Conservation (phyloP, 2,888 invertebrate species). For the Lycocerus yunnanus region DNA sequence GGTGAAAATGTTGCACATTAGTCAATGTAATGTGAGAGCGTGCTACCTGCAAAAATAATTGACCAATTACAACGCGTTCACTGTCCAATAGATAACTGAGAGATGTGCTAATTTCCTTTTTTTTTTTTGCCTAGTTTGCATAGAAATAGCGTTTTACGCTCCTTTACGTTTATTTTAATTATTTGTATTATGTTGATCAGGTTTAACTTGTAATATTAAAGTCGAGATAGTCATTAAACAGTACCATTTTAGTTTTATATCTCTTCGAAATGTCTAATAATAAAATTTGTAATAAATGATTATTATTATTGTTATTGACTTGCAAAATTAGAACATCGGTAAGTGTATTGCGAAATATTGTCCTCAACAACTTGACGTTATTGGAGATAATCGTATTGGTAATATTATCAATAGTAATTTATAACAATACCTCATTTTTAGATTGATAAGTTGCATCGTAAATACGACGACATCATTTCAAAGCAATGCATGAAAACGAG, state of each 20-base stretch:
- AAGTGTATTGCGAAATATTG: not conserved
- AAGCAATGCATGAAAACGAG: no score
- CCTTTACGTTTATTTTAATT: not conserved
- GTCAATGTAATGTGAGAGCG: not conserved
- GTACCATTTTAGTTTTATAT: not conserved
- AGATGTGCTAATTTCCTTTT: not conserved
- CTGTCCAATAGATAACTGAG: not conserved
- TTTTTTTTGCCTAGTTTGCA: not conserved
- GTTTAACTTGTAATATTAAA: not conserved
- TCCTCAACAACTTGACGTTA: not conserved
- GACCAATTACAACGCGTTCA: not conserved
- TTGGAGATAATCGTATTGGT: not conserved
- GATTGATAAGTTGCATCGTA: no score
- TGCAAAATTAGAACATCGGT: not conserved
- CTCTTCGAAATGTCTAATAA: not conserved
- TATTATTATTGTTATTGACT: no score
- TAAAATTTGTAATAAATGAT: no score
- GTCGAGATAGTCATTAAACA: not conserved
- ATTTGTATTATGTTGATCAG: not conserved
- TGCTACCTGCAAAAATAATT: not conserved
- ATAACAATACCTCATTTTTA: no score
- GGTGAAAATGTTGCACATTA: not conserved
- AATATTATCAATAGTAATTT: no score
- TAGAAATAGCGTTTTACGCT: not conserved
- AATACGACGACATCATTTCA: no score